phyloP scores from a whole-genome alignment of 2,888 invertebrate species.

The Sipha maydis region DNA sequence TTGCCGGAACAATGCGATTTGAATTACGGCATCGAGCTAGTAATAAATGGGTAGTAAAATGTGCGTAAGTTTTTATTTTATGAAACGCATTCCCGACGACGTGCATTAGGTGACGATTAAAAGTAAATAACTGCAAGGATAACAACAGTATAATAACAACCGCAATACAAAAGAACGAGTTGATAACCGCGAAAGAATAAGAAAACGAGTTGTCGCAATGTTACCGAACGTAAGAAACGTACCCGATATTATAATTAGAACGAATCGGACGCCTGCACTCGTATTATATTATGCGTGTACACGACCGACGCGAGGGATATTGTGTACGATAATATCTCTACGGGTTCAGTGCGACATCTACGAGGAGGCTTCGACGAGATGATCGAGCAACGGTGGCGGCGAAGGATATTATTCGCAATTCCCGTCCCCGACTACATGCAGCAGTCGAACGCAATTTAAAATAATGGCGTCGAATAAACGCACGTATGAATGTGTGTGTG shows the following conservation, averaged over 20 bases:
- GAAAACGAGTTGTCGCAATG: no score
- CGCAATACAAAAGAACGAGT: neutral
- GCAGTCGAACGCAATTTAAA: slow-evolving; percentile 60
- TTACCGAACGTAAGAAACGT: neutral
- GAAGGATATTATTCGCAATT: slow-evolving; percentile 35
- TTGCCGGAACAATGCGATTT: slow-evolving; percentile 39
- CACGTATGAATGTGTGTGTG: neutral
- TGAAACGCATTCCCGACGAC: neutral
- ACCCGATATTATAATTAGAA: neutral
- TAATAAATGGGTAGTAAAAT: neutral
- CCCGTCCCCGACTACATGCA: slow-evolving; percentile 2
- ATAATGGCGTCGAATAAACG: slow-evolving; percentile 56
- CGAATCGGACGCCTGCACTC: neutral
- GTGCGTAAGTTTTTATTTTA: neutral
- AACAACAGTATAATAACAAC: no score
- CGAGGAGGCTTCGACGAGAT: no score
- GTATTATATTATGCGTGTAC: neutral
- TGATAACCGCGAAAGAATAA: no score
- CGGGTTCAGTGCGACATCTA: neutral
- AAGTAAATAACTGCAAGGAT: neutral
- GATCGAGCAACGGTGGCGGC: neutral
- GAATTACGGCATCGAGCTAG: slow-evolving; percentile 32
- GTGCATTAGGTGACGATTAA: neutral
- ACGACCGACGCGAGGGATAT: neutral
- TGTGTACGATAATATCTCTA: slow-evolving; percentile 18